Base-by-base conservation (phyloP, 2,797 vertebrate species). In the Syngnathus acus region DNA sequence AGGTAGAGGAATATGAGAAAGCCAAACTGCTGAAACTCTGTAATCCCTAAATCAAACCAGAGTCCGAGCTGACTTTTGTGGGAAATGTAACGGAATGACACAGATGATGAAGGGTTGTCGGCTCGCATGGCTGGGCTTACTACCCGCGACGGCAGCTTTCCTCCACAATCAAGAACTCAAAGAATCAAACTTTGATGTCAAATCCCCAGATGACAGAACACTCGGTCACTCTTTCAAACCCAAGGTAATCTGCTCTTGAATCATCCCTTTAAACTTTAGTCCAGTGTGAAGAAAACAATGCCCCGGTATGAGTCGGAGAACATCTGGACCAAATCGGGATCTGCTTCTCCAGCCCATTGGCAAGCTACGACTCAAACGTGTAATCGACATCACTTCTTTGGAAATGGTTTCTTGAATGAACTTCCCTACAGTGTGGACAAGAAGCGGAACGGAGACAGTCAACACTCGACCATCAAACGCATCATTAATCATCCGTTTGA, bases 281-380 rank as follows among this genome's bases (percentile, higher is more conserved):
- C 66, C 71, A 74, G 65, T 73, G 68, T 75, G 81, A 82, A 69
- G 65, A 79, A 78, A 88, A 74, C 80, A 75, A 69, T 65, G 77
- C 69, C 69, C 82, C 88, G 80, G 69, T 80, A 73, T 75, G 74
- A 90, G 81, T 84, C 78, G 78, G 53, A 72, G 72, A 80, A 88
- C 89, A 90, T 92, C 84, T 91, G 82, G 79, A 85, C 77, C 72
- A 84, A 84, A 87, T 71, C 69, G 65, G 68, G 84, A 86, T 79
- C 79, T 76, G 80, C 81, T 81, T 77, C 77, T 79, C 68, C 78
- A 76, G 69, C 77, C 45, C 80, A 80, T 77, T 74, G 75, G 77
- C 74, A 61, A 81, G 70, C 69, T 69, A 78, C 68, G 72, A 62
- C 65, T 76, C 72, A 23, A 60, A 80, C 69, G 70, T 45, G 65